A percentile compares a stretch with the other conserved stretches of the same genome.
phyloP scores from a whole-genome alignment of 2,113 vertebrate species.

The Motacilla tschutschensis region DNA sequence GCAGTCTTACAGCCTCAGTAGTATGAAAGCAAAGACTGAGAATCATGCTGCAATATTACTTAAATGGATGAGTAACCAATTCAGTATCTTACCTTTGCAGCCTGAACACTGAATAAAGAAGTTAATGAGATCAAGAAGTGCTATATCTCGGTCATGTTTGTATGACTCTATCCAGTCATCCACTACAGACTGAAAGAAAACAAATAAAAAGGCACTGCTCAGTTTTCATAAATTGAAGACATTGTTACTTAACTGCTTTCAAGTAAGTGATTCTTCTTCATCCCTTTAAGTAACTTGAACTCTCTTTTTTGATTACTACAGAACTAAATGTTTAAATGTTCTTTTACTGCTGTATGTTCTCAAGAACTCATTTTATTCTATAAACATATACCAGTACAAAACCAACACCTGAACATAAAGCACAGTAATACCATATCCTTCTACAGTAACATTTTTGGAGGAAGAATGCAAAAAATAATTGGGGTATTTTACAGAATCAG shows the following conservation, averaged over 20 bases:
- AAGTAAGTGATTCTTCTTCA: background rate
- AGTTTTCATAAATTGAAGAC: background rate
- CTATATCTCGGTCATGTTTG: slow-evolving; percentile 94
- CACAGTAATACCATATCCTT: background rate
- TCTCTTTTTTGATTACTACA: background rate
- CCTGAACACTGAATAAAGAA: slow-evolving; percentile 99
- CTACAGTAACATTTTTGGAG: background rate
- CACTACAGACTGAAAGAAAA: slow-evolving; percentile 88
- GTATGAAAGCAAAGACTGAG: background rate
- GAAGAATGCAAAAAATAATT: background rate
- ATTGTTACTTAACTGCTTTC: background rate
- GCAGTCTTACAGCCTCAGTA: background rate
- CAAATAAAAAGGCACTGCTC: background rate
- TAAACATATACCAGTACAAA: background rate
- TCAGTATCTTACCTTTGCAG: slow-evolving; percentile 89
- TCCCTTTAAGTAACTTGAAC: background rate
- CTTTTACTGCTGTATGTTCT: background rate
- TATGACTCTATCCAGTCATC: slow-evolving; percentile 99
- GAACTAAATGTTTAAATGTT: background rate
- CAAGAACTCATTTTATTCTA: background rate
- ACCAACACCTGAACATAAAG: background rate
- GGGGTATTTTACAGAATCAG: background rate
- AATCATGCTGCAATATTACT: background rate
- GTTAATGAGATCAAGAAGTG: slow-evolving; percentile 97
- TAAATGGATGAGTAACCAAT: background rate